These are phyloP conservation scores for Petrocephalus zakoni DNA, from an alignment of 2,113 vertebrate species.

Conservation along the genomic window DNA sequence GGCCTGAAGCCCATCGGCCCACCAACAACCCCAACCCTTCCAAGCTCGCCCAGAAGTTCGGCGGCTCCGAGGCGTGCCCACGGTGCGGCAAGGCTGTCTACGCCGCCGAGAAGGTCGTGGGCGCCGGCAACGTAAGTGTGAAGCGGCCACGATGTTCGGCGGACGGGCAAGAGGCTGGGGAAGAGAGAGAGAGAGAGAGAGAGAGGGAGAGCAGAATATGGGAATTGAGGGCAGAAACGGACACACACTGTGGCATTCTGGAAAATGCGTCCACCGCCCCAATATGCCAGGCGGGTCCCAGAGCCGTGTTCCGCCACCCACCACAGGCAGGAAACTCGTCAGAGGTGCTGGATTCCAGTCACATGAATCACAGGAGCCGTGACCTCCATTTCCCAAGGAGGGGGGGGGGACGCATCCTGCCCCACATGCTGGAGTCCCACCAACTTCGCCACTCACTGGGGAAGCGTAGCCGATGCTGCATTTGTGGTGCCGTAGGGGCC, in stretches of 20 bases:
- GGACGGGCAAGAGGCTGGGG: neutral
- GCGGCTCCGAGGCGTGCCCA: slow-evolving; percentile 75
- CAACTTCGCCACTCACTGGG: neutral
- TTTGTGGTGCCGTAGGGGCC: neutral
- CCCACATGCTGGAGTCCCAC: neutral
- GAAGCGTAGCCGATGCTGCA: neutral
- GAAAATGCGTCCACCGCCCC: neutral
- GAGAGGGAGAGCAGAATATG: neutral
- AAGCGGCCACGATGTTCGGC: neutral
- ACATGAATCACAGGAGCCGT: neutral
- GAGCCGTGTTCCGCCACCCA: neutral
- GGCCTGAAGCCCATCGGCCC: slow-evolving; percentile 62
- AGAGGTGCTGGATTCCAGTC: neutral
- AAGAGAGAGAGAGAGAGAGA: too few relatives aligned
- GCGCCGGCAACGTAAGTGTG: slow-evolving; percentile 80
- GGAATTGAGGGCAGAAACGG: neutral
- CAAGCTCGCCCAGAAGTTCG: slow-evolving; percentile 78
- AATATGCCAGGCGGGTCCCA: neutral
- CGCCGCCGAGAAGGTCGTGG: slow-evolving; percentile 87
- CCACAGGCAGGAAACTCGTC: neutral
- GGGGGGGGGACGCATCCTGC: neutral
- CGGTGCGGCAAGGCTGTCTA: slow-evolving; percentile 84
- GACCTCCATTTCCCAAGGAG: neutral
- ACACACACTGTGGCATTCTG: neutral
- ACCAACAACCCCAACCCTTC: slow-evolving; percentile 76